A percentile compares a stretch with the other conserved stretches of the same genome.
phyloP scores from a whole-genome alignment of 2,113 vertebrate genomes.

The Scatophagus argus region DNA sequence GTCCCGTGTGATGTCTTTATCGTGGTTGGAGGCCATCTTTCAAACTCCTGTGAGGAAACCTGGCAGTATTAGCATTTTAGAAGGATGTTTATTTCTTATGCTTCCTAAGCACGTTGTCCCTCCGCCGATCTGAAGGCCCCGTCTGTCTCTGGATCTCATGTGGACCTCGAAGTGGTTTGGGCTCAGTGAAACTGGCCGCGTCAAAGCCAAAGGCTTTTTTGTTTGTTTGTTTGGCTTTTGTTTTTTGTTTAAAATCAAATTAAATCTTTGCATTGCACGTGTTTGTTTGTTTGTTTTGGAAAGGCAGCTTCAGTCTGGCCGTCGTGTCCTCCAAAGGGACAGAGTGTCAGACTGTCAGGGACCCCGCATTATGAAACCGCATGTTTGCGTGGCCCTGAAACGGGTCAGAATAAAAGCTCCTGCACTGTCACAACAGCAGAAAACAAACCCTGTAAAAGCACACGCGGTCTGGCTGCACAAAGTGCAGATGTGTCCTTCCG shows the following conservation, averaged over 20 bases:
- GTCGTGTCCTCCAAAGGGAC: neutral
- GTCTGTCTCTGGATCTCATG: neutral
- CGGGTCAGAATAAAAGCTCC: neutral
- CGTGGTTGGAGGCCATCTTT: no score
- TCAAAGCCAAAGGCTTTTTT: no score
- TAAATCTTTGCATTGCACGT: no score
- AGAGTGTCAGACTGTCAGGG: neutral
- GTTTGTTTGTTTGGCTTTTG: no score
- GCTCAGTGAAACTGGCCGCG: no score
- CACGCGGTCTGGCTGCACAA: neutral
- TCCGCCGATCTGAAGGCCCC: neutral
- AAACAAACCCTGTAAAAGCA: neutral
- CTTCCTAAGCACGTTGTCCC: no score
- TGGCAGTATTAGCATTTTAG: no score
- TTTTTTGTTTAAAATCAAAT: no score
- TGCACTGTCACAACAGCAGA: neutral
- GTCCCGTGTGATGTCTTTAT: no score
- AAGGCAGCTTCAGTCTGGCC: neutral
- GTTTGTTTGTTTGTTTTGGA: no score
- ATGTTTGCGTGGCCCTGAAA: conserved; percentile 18
- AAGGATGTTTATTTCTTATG: no score
- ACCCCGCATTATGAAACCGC: neutral
- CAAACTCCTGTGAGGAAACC: no score
- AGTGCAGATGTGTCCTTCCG: neutral
- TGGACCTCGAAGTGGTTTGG: neutral